Base-by-base conservation (phyloP, 2,888 invertebrate genomes). In the Ichneumoninae sp. region DNA sequence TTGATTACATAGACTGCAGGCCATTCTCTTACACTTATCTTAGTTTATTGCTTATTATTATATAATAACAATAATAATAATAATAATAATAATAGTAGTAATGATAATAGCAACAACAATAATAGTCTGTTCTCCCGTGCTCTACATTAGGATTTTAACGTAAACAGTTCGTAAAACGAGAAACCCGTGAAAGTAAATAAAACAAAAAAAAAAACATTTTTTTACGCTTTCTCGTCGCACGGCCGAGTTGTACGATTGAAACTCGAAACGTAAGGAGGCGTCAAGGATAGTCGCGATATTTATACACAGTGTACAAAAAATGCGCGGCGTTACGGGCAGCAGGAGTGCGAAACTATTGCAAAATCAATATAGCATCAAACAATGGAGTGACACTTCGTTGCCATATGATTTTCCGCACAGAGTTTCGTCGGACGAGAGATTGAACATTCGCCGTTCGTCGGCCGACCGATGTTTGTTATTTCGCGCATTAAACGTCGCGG, bases 341-440 rank as follows among this genome's bases (percentile, higher is more conserved):
- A 16, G 36, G 26, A 13, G 57, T 40, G 26, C 60, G 74, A 60
- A 54, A 62, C 22, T 68, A 68, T 70, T 71, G 52, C 71, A 79
- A 79, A 79, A 79, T 79, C 79, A 40, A 79, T 79, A 79, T 71
- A 47, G 52, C 47, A 69, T 69, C 78, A 70, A 79, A 70, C 78
- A 79, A 79, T 65, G 70, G 78, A 79, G 50, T 47, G 77, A 77
- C 77, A 62, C 47, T 69, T 44, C n/a, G 40, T 7, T 22, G 36
- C 71, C 26, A 26, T 72, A 60, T 8, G 57, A 72, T 57, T 60
- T 13, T 40, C 13, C 1, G 7, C 30, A 4, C 22, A 8, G 52
- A 33, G 36, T 10, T 71, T 13, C 22, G 13, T 40, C 22, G 8
- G n/a, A 16, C n/a, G 5, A 33, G n/a, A 33, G 33, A 62, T 33